Evolutionary conservation across 2,113 vertebrate species (phyloP).

Genomic region (Rhea americana): DNA sequence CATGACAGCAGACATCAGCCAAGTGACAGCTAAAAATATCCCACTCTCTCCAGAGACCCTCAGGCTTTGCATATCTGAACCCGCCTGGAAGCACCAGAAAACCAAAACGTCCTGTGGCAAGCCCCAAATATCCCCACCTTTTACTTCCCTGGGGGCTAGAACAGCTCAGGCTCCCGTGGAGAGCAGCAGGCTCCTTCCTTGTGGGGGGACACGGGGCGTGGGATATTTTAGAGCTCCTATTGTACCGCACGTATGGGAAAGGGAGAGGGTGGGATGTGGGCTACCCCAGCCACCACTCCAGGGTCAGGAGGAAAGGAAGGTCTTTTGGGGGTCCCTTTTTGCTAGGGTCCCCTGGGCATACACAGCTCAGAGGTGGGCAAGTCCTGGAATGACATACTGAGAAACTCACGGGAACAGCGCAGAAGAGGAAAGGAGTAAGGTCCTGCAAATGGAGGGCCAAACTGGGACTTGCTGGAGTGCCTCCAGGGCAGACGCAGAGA

Average conservation of each 20-base stretch:
- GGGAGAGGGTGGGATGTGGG: not conserved
- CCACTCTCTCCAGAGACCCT: slow-evolving; percentile 36
- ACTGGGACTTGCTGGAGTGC: not conserved
- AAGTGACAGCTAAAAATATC: slow-evolving; percentile 66
- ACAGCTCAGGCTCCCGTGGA: not conserved
- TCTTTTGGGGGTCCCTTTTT: not conserved
- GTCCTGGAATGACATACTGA: not conserved
- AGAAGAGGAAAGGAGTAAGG: not conserved
- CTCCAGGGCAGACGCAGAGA: not conserved
- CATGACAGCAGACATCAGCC: slow-evolving; percentile 60
- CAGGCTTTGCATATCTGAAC: slow-evolving; percentile 30
- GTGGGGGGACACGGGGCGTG: not conserved
- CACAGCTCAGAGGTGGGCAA: rapidly evolving
- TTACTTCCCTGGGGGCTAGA: not conserved
- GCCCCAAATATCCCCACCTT: not conserved
- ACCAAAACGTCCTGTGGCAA: not conserved
- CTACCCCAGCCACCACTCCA: not conserved
- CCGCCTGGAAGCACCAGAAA: not conserved
- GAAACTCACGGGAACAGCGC: not conserved
- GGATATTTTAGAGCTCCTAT: not conserved
- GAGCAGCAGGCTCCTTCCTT: not conserved
- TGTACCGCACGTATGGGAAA: rapidly evolving
- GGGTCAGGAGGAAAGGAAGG: not conserved
- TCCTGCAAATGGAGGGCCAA: not conserved
- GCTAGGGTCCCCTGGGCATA: rapidly evolving